A percentile compares a stretch with the other conserved stretches of the same genome.
Evolutionary conservation across 2,797 vertebrate genomes (phyloP).

Genomic region (Yasuhikotakia modesta): DNA sequence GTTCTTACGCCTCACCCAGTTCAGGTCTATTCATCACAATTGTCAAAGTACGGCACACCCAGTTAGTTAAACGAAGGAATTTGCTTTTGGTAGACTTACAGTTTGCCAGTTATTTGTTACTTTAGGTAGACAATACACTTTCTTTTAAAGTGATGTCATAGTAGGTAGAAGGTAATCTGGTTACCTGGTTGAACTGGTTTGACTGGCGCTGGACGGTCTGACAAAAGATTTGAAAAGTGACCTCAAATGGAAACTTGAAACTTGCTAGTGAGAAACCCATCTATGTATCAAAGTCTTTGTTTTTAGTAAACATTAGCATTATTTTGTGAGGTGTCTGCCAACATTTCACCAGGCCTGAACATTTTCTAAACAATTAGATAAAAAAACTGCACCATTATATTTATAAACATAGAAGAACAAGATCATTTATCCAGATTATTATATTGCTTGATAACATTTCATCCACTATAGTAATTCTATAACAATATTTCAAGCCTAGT

Average conservation of each 20-base stretch:
- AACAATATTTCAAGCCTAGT: background rate
- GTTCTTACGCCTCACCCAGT: conserved; percentile 44
- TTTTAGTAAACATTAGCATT: background rate
- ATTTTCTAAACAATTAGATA: background rate
- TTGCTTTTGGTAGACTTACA: background rate
- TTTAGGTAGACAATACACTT: background rate
- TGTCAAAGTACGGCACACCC: conserved; percentile 31
- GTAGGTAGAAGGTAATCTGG: too few relatives aligned
- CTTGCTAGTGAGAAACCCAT: background rate
- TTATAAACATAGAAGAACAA: background rate
- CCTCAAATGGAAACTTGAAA: background rate
- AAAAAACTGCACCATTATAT: background rate
- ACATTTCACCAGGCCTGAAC: background rate
- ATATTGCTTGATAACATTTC: background rate
- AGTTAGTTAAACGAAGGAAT: conserved; percentile 5
- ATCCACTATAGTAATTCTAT: background rate
- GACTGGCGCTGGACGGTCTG: background rate
- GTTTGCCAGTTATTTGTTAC: conserved; percentile 1
- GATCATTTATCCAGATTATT: background rate
- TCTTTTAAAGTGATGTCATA: background rate
- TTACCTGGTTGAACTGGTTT: conserved; percentile 42
- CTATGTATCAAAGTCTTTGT: background rate
- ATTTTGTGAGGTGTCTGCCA: background rate
- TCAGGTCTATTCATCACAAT: conserved; percentile 30
- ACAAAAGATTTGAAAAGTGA: conserved; percentile 26